These are phyloP conservation scores for Girardinus metallicus DNA, from an alignment of 2,797 vertebrate species.

Conservation along the genomic window DNA sequence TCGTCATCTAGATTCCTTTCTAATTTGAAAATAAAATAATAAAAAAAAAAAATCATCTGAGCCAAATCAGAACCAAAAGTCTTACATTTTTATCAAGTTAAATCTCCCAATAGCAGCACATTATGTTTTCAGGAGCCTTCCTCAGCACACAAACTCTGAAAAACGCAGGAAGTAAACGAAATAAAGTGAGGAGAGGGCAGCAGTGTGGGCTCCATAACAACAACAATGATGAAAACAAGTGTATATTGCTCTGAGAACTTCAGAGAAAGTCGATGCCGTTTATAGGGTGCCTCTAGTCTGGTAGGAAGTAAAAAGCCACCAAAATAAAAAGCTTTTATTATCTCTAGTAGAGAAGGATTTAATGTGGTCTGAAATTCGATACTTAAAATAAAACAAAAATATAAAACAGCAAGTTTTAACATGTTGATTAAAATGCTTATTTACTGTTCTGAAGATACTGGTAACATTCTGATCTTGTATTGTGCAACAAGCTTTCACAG, in stretches of 20 bases:
- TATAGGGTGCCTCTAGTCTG: neutral
- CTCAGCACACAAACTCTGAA: slow-evolving; percentile 9
- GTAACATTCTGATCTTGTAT: neutral
- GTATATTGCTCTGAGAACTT: neutral
- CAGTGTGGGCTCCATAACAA: neutral
- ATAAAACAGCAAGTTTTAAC: neutral
- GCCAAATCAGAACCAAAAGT: neutral
- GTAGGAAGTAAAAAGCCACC: neutral
- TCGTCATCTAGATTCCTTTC: neutral
- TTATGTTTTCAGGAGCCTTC: slow-evolving; percentile 40
- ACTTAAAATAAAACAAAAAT: neutral
- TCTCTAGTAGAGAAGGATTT: neutral
- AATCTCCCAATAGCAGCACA: slow-evolving; percentile 54
- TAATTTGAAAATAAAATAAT: neutral
- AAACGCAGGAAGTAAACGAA: neutral
- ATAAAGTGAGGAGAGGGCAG: neutral
- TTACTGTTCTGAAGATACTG: neutral
- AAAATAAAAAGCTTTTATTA: neutral
- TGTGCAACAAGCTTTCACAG: neutral
- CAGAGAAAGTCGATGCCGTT: neutral
- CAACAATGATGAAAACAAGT: neutral
- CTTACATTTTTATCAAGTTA: slow-evolving; percentile 50
- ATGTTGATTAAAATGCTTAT: neutral
- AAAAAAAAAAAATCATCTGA: neutral
- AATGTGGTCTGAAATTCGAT: neutral